Base-by-base conservation (phyloP, 2,888 invertebrate genomes). In the Lordiphosa fenestrarum region DNA sequence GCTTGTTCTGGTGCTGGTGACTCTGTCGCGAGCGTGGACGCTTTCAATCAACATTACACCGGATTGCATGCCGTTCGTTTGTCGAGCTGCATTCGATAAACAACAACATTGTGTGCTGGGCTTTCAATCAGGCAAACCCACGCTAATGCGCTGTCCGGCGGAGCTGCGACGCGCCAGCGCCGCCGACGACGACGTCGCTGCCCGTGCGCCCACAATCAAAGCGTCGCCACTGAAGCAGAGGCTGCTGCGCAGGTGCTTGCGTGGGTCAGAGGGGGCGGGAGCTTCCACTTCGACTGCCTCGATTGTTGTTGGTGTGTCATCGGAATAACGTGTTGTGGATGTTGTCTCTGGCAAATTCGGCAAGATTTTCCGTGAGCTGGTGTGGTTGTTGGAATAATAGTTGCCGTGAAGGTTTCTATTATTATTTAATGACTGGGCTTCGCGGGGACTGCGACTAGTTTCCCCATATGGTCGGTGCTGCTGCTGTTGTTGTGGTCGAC, bases 231-330 rank as follows among this genome's bases (percentile, higher is more conserved):
- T 84, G 55, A 89, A 85, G 69, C 88, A 88, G 68, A 88, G 86
- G 64, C 86, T 89, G 77, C 89, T 89, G 70, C 86, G 86, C 78
- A 88, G 82, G 71, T 89, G 88, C 47, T 87, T 84, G 52, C 82
- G 85, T 40, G 82, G 69, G 62, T 72, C 81, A 46, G 77, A 47
- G 53, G 62, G 35, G 13, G 68, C 64, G 46, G 68, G 60, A 36
- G 51, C 48, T 42, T 49, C 50, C 15, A 40, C 66, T 52, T 56
- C 60, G 41, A 52, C 35, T 15, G 51, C 39, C 12, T 54, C 39
- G 35, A 44, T 12, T 38, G 49, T 39, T 65, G 58, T 13, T 48
- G 38, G 58, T 71, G 66, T 75, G 63, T 73, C 74, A 70, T 73
- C 68, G 38, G 58, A 54, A 51, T 59, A 59, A n/a, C 54, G 62